A percentile compares a stretch with the other conserved stretches of the same genome.
Conservation (phyloP, 2,113 vertebrate genomes). For the Empidonax alnorum region DNA sequence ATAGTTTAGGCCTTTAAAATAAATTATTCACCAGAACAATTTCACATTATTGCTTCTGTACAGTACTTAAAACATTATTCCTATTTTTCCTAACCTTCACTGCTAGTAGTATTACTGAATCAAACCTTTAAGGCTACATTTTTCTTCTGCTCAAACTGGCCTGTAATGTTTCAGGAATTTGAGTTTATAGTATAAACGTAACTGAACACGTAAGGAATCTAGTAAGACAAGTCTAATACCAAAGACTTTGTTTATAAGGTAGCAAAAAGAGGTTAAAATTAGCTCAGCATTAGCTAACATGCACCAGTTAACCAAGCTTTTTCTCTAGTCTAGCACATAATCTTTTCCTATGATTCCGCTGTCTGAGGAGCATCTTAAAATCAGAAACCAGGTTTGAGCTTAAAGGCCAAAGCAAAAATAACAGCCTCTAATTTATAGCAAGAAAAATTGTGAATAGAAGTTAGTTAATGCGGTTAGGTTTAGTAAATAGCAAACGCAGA, state of each 20-base stretch:
- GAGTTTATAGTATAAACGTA: slow-evolving; percentile 1
- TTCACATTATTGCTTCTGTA: background rate
- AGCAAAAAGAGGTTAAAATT: background rate
- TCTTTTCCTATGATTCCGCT: background rate
- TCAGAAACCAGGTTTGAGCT: background rate
- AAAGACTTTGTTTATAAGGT: background rate
- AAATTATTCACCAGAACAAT: background rate
- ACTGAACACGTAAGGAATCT: background rate
- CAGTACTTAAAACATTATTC: background rate
- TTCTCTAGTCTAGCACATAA: background rate
- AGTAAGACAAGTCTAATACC: slow-evolving; percentile 8
- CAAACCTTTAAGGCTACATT: background rate
- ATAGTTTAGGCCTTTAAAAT: background rate
- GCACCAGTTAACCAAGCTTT: background rate
- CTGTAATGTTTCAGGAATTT: background rate
- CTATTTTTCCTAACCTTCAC: background rate
- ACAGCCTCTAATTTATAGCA: background rate
- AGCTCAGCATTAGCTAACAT: background rate
- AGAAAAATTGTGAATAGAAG: background rate
- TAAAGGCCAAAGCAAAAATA: background rate
- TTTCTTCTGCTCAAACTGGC: background rate
- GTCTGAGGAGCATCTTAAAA: background rate
- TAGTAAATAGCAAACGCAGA: background rate
- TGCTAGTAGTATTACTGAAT: background rate
- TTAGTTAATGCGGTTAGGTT: background rate